Conservation (phyloP, 2,797 vertebrate genomes). For the Saxicola maurus region DNA sequence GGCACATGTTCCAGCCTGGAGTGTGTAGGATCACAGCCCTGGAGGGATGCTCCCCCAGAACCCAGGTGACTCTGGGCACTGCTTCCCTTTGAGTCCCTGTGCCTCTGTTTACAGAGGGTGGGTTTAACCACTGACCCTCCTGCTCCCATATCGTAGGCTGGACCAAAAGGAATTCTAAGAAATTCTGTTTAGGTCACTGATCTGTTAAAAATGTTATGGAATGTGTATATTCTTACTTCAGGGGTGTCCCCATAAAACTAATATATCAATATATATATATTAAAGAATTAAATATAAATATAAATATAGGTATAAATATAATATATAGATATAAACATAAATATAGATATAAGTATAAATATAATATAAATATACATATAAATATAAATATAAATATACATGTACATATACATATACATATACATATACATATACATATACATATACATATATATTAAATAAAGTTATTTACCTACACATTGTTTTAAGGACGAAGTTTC, state of each 20-base stretch:
- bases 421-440: no score
- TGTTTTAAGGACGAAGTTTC: not conserved
- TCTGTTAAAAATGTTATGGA: not conserved
- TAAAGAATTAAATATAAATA: no score
- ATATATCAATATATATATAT: not conserved
- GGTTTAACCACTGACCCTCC: not conserved
- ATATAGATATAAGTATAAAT: no score
- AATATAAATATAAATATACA: no score
- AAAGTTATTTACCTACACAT: not conserved
- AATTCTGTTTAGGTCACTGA: not conserved
- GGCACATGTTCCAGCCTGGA: not conserved
- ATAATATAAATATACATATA: no score
- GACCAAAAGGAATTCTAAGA: not conserved
- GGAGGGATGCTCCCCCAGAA: not conserved
- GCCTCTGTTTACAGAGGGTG: not conserved
- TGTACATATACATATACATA: no score
- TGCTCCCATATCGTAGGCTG: fast-evolving
- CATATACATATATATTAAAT: no score
- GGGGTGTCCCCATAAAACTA: fast-evolving
- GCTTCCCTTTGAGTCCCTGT: not conserved
- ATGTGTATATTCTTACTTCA: not conserved
- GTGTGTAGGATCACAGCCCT: not conserved
- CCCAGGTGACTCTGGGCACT: fast-evolving
- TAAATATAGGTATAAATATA: no score
- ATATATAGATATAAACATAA: no score